Conservation (phyloP, 2,888 invertebrate genomes). For the Drosophila robusta region DNA sequence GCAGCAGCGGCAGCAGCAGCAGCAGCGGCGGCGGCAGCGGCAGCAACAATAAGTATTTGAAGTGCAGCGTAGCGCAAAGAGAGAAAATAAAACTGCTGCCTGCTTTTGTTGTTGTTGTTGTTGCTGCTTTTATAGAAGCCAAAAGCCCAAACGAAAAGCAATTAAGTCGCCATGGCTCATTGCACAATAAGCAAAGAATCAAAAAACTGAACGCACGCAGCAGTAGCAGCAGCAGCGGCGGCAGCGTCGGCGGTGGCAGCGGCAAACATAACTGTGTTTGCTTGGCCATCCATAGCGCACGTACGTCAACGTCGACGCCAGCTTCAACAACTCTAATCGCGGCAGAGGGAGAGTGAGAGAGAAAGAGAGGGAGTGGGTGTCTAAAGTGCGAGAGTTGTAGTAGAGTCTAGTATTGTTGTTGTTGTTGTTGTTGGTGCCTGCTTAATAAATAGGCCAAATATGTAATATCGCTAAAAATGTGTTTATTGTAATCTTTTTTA, state of each 20-base stretch:
- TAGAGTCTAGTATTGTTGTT: too few relatives aligned
- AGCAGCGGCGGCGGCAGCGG: not conserved
- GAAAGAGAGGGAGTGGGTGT: conserved; percentile 31
- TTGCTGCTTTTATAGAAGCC: conserved; percentile 48
- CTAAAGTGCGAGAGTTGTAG: conserved; percentile 28
- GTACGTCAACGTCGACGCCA: conserved; percentile 22
- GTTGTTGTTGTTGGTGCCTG: conserved; percentile 32
- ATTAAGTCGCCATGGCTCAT: conserved; percentile 80
- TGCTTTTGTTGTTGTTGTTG: conserved; percentile 13
- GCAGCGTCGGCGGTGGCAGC: conserved; percentile 29
- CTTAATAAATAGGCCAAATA: conserved; percentile 78
- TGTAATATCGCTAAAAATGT: conserved; percentile 78
- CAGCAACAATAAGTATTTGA: conserved; percentile 63
- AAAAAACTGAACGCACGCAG: conserved; percentile 47
- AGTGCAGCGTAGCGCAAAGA: conserved; percentile 78
- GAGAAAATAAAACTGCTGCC: conserved; percentile 51
- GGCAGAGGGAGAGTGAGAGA: conserved; percentile 12
- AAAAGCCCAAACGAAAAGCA: conserved; percentile 76
- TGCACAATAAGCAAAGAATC: conserved; percentile 80
- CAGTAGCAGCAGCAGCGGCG: conserved; percentile 16
- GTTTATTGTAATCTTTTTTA: conserved; percentile 75
- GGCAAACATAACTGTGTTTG: conserved; percentile 76
- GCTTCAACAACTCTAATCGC: conserved; percentile 44
- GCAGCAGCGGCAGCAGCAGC: conserved; percentile 35
- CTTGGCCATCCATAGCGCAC: conserved; percentile 68